Evolutionary conservation across 2,888 invertebrate species (phyloP), one percentile per base, ranked within the genome.

Genomic region (Blastobasis lacticolella): DNA sequence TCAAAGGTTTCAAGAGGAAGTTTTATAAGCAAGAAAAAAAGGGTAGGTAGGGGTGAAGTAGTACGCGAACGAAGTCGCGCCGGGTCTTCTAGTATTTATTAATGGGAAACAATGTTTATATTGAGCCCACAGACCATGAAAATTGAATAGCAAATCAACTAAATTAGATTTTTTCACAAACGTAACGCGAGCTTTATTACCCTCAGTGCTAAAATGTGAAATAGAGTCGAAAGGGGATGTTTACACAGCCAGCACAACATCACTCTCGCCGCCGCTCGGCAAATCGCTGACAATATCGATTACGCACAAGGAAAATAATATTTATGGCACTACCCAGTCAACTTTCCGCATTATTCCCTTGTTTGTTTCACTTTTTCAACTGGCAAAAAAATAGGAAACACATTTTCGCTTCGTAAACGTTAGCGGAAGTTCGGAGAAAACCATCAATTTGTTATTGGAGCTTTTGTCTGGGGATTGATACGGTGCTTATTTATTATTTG

Each of bases 241-340:
- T 73, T 72, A 66, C 61, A 68, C 58, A 66, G 63, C 68, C 58
- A 65, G 61, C 63, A 67, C 58, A 66, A 68, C 78, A 79, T 80
- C 70, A 66, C 75, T 81, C 76, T 78, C 61, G 63, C 56, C 60
- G 71, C 71, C 72, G 73, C 73, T 67, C 65, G 66, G 73, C 75
- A 77, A 78, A 78, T 78, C 72, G 74, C 72, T 73, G 74, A 78
- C 76, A 74, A 72, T 76, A 78, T 80, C 76, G 78, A 80, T 73
- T 74, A 72, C 72, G 57, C 65, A 57, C 58, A 63, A 69, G 70
- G 65, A 74, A 75, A 75, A 77, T 71, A 71, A 73, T 75, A 78
- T 75, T 78, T 74, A 78, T 73, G 61, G 69, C 63, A 66, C 64
- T 71, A 67, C 57, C 59, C 57, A 67, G 67, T 64, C 62, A 75